Base-by-base conservation (phyloP, 1,140 invertebrate species). In the Eurosta solidaginis region DNA sequence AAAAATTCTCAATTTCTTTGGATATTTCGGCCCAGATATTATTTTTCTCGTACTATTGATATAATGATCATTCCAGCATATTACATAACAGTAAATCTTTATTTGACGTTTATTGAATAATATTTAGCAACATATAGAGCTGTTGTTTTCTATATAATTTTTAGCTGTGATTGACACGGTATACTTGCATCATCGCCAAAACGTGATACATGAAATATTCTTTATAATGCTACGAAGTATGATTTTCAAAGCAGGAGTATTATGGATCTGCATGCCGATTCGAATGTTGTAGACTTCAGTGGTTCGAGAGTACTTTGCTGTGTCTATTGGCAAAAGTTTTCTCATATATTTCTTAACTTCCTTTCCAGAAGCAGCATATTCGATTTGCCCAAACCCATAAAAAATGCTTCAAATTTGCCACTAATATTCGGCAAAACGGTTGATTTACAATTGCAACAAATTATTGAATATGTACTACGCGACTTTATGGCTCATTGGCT, bases 401-500 rank as follows among this genome's bases (percentile, higher is more conserved):
- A 81, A 77, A 87, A 87, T 81, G 82, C 86, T 50, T 85, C 89
- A 54, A 90, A 92, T 86, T 90, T 93, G 82, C 92, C 93, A 36
- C 87, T 94, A 25, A 91, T 95, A 80, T 94, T 94, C 88, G 93
- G 92, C 50, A 90, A 94, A 80, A 93, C 94, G 79, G 93, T 97
- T 40, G 95, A 96, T 84, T 92, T 92, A 83, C 92, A 95, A 79
- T 83, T 97, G 14, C 94, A 96, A 82, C 93, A 96, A 85, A 89
- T 97, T 6, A 89, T 97, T 74, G 95, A 96, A 85, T 91, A 94
- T 84, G 88, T 93, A 63, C 89, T 96, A 25, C 89, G 93, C 82
- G 95, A 97, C 88, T 96, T 94, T 88, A 90, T 97, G 74, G 89
- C 92, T 17, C 88, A 89, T 68, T 96, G 94, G 93, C 88, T 96